A percentile compares a stretch with the other conserved stretches of the same genome.
These are phyloP conservation scores for Acrossocheilus wenchowensis DNA, from an alignment of 2,797 vertebrate genomes.

Conservation along the genomic window DNA sequence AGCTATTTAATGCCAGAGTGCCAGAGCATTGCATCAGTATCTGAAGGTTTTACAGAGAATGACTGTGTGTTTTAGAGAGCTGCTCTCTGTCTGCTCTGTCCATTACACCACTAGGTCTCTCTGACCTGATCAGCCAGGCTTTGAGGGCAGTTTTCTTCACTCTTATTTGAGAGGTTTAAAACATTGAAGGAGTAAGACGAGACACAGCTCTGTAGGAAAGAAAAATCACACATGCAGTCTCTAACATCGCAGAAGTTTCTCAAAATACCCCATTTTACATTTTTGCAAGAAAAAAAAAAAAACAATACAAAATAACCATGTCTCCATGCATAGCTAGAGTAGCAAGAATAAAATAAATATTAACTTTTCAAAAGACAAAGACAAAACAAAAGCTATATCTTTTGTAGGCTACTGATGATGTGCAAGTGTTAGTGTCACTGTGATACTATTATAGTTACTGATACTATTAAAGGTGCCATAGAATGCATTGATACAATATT, in stretches of 20 bases:
- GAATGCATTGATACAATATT: too few relatives aligned
- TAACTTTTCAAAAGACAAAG: neutral
- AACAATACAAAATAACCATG: neutral
- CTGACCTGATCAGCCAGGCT: slow-evolving; percentile 47
- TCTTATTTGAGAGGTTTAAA: slow-evolving; percentile 19
- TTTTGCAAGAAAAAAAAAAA: too few relatives aligned
- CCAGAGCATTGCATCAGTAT: slow-evolving; percentile 19
- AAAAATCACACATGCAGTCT: neutral
- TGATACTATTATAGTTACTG: too few relatives aligned
- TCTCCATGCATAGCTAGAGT: neutral
- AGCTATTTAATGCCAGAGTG: neutral
- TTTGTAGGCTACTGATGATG: neutral
- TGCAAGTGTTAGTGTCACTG: neutral
- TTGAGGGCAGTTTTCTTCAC: slow-evolving; percentile 18
- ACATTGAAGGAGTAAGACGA: neutral
- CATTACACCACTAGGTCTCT: slow-evolving; percentile 34
- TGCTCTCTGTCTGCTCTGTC: neutral
- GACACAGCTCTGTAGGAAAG: neutral
- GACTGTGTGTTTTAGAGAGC: neutral
- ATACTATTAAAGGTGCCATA: too few relatives aligned
- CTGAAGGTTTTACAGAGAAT: slow-evolving; percentile 33
- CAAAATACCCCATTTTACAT: neutral
- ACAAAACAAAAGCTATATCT: neutral
- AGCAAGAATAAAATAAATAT: neutral
- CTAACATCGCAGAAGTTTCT: neutral